Conservation (phyloP, 2,888 invertebrate species). For the Amphipyra berbera region DNA sequence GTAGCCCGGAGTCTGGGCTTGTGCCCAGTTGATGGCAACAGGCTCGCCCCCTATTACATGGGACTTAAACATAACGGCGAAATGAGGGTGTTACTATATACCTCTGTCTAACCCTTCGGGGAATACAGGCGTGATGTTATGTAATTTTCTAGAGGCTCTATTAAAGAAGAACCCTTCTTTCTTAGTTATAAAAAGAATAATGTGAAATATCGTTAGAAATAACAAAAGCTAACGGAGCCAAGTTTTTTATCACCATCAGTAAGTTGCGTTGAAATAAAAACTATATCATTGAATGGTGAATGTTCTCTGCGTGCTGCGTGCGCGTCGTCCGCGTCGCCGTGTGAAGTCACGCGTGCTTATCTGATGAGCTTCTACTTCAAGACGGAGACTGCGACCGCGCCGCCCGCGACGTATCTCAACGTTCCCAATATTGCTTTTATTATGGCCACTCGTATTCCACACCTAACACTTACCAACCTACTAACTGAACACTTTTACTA, state of each 20-base stretch:
- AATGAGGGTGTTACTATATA: too few relatives aligned
- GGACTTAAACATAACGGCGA: too few relatives aligned
- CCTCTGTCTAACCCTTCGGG: too few relatives aligned
- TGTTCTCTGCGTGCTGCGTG: conserved; percentile 41
- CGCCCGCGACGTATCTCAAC: conserved; percentile 16
- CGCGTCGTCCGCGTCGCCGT: conserved; percentile 53
- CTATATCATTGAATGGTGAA: conserved; percentile 51
- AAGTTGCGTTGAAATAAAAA: conserved; percentile 60
- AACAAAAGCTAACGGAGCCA: conserved; percentile 12
- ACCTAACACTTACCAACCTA: conserved; percentile 23
- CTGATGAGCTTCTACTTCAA: conserved; percentile 68
- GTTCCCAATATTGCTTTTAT: conserved; percentile 9
- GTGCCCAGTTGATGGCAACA: too few relatives aligned
- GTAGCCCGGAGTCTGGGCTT: too few relatives aligned
- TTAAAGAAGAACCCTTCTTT: conserved; percentile 12
- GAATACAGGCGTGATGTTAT: too few relatives aligned
- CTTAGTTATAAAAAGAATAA: conserved; percentile 21
- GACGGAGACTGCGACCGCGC: conserved; percentile 42
- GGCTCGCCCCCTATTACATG: too few relatives aligned
- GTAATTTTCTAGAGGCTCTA: conserved; percentile 23
- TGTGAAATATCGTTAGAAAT: conserved; percentile 12
- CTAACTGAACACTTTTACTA: conserved; percentile 46
- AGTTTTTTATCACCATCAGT: conserved; percentile 38
- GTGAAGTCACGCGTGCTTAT: conserved; percentile 73
- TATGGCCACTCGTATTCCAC: conserved; percentile 13